phyloP scores from a whole-genome alignment of 53 echinoderm and acorn worm species.

The Arbacia lixula region DNA sequence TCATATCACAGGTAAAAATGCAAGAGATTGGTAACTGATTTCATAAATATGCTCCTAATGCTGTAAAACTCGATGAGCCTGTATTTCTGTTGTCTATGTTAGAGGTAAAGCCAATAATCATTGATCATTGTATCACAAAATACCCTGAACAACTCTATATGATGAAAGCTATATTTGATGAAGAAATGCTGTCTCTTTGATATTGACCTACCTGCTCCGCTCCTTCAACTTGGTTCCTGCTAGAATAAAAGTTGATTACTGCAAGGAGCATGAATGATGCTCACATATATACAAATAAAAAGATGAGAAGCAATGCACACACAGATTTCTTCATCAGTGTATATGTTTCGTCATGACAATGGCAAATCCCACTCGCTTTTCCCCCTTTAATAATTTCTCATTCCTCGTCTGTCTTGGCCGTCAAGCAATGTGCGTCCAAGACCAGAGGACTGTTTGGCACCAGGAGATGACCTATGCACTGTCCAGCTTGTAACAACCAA shows the following conservation, averaged over 20 bases:
- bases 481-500: slow-evolving; percentile 10
- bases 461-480: slow-evolving; percentile 10
- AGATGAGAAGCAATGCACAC: slow-evolving; percentile 15
- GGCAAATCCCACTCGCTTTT: not conserved
- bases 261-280: not conserved
- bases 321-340: slow-evolving; percentile 46
- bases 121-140: no score
- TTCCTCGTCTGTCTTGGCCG: not conserved
- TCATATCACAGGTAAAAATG: no score
- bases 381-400: not conserved
- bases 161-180: no score
- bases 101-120: no score
- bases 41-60: no score
- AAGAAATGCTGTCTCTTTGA: not conserved
- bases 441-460: not conserved
- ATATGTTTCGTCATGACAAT: slow-evolving; percentile 6
- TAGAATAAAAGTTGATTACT: slow-evolving; percentile 3
- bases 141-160: no score
- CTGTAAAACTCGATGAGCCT: no score
- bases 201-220: not conserved
- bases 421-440: not conserved
- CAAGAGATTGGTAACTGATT: no score
- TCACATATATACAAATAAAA: slow-evolving; percentile 1
- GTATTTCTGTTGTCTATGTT: no score
- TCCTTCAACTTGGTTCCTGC: not conserved